These are phyloP conservation scores for Melanotaenia parkinsoni DNA, from an alignment of 2,797 vertebrate genomes.

Conservation along the genomic window DNA sequence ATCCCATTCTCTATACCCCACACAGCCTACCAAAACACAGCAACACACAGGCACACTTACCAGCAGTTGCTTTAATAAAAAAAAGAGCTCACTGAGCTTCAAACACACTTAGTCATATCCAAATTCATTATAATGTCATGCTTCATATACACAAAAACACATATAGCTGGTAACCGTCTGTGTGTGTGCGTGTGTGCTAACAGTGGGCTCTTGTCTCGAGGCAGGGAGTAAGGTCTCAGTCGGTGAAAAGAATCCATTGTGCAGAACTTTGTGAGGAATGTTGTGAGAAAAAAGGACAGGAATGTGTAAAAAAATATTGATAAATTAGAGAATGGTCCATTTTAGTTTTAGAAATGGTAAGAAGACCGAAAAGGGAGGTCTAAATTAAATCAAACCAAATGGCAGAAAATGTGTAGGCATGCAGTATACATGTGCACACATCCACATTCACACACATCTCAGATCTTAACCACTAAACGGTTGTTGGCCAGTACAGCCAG, in stretches of 20 bases:
- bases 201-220: conserved; percentile 57
- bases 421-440: not conserved
- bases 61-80: not conserved
- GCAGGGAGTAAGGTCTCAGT: conserved; percentile 37
- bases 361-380: not conserved
- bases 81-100: conserved; percentile 6
- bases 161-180: conserved; percentile 3
- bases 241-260: conserved; percentile 70
- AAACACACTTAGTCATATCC: conserved; percentile 13
- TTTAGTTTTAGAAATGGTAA: not conserved
- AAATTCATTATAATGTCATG: conserved; percentile 6
- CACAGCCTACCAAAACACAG: conserved; percentile 6
- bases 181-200: conserved; percentile 44
- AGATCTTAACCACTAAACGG: conserved; percentile 40
- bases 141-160: conserved; percentile 11
- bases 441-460: conserved; percentile 14
- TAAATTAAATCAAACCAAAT: not conserved
- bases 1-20: conserved; percentile 31
- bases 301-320: conserved; percentile 8
- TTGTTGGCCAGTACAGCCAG: conserved; percentile 30
- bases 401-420: not conserved
- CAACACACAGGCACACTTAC: not conserved
- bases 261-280: conserved; percentile 33
- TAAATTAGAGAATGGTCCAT: conserved; percentile 1
- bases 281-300: not conserved